phyloP scores from a whole-genome alignment of 1,140 invertebrate species.

The Caenorhabditis briggsae region DNA sequence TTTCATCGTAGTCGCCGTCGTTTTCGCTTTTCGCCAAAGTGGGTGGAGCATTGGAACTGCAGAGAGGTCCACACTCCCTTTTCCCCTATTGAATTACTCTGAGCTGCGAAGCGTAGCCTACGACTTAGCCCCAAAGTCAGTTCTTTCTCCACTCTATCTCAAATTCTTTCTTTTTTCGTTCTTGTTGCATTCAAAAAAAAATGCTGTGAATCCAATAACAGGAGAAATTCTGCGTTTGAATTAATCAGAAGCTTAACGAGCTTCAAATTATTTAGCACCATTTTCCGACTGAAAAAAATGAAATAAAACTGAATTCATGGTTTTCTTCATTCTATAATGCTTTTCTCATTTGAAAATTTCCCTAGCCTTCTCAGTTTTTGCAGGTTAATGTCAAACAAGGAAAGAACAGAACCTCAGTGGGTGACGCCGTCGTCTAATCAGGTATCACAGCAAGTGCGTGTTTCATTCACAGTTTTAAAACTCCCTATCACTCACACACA shows the following conservation, averaged over 20 bases:
- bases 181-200: not conserved
- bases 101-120: slow-evolving; percentile 50
- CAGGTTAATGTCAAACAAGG: slow-evolving; percentile 70
- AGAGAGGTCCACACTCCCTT: not conserved
- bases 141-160: slow-evolving; percentile 19
- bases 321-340: too few relatives aligned
- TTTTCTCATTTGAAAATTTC: too few relatives aligned
- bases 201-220: not conserved
- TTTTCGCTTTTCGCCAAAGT: slow-evolving; percentile 20
- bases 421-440: slow-evolving; percentile 75
- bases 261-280: too few relatives aligned
- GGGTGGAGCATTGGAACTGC: slow-evolving; percentile 52
- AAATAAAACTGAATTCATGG: too few relatives aligned
- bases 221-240: not conserved
- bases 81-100: slow-evolving; percentile 50
- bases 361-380: not conserved
- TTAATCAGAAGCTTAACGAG: too few relatives aligned
- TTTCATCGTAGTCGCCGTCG: not conserved
- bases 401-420: slow-evolving; percentile 76
- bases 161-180: not conserved
- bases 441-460: slow-evolving; percentile 68
- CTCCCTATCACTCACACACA: slow-evolving; percentile 2
- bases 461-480: slow-evolving; percentile 46
- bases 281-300: too few relatives aligned
- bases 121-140: not conserved